Percentiles rank a stretch among this genome's conserved stretches.
phyloP scores from a whole-genome alignment of 2,797 vertebrate genomes.

The Channa striata region DNA sequence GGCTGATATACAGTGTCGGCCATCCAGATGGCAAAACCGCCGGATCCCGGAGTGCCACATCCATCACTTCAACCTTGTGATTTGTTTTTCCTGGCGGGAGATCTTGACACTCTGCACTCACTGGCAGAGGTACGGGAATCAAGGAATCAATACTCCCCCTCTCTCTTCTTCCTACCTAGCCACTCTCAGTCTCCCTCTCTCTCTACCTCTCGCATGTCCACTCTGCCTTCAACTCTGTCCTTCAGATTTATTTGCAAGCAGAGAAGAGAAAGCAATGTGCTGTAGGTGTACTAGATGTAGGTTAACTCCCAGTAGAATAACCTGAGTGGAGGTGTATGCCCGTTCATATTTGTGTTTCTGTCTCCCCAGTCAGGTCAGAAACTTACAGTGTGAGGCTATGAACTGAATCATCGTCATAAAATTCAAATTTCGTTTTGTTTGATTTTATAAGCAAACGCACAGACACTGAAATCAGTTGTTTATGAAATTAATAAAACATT shows the following conservation, averaged over 20 bases:
- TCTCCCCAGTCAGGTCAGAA: conserved; percentile 52
- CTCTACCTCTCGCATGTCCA: conserved; percentile 23
- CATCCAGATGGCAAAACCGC: conserved; percentile 83
- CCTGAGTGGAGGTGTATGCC: conserved; percentile 59
- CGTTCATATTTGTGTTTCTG: conserved; percentile 59
- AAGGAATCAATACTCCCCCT: conserved; percentile 82
- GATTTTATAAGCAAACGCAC: conserved; percentile 14
- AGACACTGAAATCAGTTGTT: neutral
- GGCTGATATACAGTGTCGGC: conserved; percentile 83
- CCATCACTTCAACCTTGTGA: conserved; percentile 86
- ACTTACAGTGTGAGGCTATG: conserved; percentile 19
- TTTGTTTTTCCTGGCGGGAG: conserved; percentile 86
- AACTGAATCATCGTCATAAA: conserved; percentile 17
- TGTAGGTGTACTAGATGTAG: conserved; percentile 71
- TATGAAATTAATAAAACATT: neutral
- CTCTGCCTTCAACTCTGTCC: conserved; percentile 60
- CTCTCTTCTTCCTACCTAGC: conserved; percentile 62
- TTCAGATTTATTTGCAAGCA: conserved; percentile 72
- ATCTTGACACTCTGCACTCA: conserved; percentile 82
- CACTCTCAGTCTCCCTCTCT: conserved; percentile 47
- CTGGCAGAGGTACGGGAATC: conserved; percentile 82
- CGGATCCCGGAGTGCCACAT: conserved; percentile 84
- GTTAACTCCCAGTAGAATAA: conserved; percentile 72
- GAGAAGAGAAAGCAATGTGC: conserved; percentile 65
- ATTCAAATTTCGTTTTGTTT: conserved; percentile 31